These are phyloP conservation scores for Actinopyga echinites DNA, from an alignment of 53 echinoderm and acorn worm species.

Conservation along the genomic window DNA sequence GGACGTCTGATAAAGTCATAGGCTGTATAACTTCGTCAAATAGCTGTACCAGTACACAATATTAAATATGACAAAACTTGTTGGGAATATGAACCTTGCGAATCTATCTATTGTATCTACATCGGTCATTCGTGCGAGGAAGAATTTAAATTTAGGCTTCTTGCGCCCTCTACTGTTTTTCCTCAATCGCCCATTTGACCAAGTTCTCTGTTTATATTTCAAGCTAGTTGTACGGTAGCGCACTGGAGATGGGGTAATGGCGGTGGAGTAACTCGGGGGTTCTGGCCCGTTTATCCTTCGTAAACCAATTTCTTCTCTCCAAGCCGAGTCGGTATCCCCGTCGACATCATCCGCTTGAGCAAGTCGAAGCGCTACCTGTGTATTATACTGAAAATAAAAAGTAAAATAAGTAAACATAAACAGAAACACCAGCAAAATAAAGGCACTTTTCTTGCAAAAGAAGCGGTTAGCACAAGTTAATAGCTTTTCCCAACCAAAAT, in stretches of 20 bases:
- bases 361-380: constrained; percentile 61
- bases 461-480: too few species aligned
- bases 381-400: constrained; percentile 48
- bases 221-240: constrained; percentile 7
- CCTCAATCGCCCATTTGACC: constrained; percentile 2
- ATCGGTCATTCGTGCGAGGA: constrained; percentile 62
- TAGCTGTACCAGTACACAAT: constrained; percentile 92
- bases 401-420: neutral
- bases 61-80: constrained; percentile 78
- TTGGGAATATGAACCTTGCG: constrained; percentile 79
- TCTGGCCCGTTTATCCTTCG: constrained; percentile 17
- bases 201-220: constrained; percentile 33
- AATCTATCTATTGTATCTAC: constrained; percentile 86
- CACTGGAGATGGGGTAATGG: constrained; percentile 25
- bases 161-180: constrained; percentile 13
- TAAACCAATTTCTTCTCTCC: constrained; percentile 40
- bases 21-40: constrained; percentile 56
- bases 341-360: constrained; percentile 58
- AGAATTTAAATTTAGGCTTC: constrained; percentile 17
- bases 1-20: neutral
- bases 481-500: too few species aligned
- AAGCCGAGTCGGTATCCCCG: constrained; percentile 21
- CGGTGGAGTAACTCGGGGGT: constrained; percentile 19
- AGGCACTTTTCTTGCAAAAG: too few species aligned
- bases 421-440: too few species aligned